Evolutionary conservation across 2,888 invertebrate genomes (phyloP), one percentile per base, ranked within the genome.

Genomic region (Pachycephus smyrnensis): DNA sequence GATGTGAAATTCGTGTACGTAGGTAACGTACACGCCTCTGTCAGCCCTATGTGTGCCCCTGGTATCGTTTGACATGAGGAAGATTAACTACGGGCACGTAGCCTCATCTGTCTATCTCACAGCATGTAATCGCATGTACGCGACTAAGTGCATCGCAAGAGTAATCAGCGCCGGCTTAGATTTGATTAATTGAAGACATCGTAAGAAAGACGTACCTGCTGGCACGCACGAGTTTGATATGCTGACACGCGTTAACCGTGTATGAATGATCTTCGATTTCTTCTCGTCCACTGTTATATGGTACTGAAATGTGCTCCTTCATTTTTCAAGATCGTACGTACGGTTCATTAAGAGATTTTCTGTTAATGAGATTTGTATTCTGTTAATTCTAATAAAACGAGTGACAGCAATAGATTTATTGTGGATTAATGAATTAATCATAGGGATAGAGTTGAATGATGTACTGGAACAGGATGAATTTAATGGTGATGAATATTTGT

Each of bases 1-100:
- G 4, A n/a, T 35, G 68, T 37, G 32, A 80, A 79, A 80, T 68
- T 69, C 69, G 78, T 75, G 77, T 79, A 75, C 75, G 77, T 79
- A 55, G 23, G 55, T 9, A 55, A 55, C 55, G 31, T 71, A 71
- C 71, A 31, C 71, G 71, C 71, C 32, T 71, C 31, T 12, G 31
- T 71, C 31, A 6, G 30, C 71, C 31, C 71, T 71, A 32, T 71
- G 71, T 81, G 84, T 83, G 84, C 84, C 87, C 84, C 87, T 87
- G 84, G 86, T 85, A 84, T 78, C 83, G 83, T 90, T 90, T 90
- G 90, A 90, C 91, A 85, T 84, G 82, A 79, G 85, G 82, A 89
- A 90, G 90, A 91, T 91, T 88, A 90, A 91, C 87, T 87, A 86
- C 88, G 82, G 79, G 81, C 88, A 87, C 87, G 89, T 88, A 88